These are phyloP conservation scores for Conger conger DNA, from an alignment of 2,113 vertebrate species.

Conservation along the genomic window DNA sequence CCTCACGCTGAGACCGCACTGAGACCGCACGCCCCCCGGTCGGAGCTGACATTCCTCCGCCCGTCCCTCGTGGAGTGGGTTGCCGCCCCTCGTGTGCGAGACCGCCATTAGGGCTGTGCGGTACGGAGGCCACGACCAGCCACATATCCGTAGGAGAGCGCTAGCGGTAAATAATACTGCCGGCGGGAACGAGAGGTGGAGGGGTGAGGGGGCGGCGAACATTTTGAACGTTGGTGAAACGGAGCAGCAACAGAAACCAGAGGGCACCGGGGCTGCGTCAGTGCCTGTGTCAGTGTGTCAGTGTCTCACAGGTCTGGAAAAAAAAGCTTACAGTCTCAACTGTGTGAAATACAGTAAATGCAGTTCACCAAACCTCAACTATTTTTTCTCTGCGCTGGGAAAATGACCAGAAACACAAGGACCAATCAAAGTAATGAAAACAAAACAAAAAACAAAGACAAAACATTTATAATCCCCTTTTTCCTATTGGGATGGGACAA, in stretches of 20 bases:
- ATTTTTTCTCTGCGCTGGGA: background rate
- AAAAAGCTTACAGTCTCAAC: background rate
- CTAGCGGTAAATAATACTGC: slow-evolving; percentile 37
- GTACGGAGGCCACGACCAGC: background rate
- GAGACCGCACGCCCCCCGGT: slow-evolving; percentile 38
- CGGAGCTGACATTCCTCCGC: slow-evolving; percentile 60
- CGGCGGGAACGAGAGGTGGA: background rate
- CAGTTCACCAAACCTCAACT: background rate
- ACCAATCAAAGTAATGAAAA: background rate
- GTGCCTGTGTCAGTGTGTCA: background rate
- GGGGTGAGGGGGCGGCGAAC: background rate
- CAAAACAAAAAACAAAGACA: background rate
- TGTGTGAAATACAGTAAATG: background rate
- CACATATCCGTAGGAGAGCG: slow-evolving; percentile 5
- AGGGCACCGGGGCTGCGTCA: background rate
- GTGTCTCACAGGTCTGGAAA: background rate
- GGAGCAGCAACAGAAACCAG: background rate
- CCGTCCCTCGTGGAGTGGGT: slow-evolving; percentile 36
- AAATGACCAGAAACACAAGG: background rate
- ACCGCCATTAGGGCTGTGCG: slow-evolving; percentile 53
- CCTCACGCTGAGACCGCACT: background rate
- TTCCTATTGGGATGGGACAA: background rate
- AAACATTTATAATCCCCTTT: background rate
- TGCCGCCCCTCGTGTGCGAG: slow-evolving; percentile 26
- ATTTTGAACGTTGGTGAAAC: background rate